Conservation (phyloP, 2,113 vertebrate species). For the Chelonoidis abingdonii region DNA sequence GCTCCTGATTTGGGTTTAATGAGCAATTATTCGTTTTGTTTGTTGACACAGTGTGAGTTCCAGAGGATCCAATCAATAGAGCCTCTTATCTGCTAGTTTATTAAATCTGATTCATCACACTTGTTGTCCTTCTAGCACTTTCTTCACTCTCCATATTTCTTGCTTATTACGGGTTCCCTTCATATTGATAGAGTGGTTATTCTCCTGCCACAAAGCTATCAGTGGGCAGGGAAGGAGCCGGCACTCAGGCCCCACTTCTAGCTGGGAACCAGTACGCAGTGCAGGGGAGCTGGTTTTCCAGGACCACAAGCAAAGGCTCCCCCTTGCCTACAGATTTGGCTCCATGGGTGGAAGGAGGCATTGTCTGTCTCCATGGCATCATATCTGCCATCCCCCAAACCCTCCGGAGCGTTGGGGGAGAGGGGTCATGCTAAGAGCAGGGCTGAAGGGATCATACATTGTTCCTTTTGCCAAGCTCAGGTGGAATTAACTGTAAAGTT, state of each 20-base stretch:
- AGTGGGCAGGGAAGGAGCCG: fast-evolving
- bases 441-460: background rate
- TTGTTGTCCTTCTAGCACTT: fast-evolving
- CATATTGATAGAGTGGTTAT: background rate
- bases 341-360: fast-evolving
- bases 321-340: background rate
- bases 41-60: background rate
- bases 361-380: fast-evolving
- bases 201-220: background rate
- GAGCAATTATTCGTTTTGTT: background rate
- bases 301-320: background rate
- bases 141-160: background rate
- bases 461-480: background rate
- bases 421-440: background rate
- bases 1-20: background rate
- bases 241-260: background rate
- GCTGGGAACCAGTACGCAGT: too few species aligned
- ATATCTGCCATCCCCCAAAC: background rate
- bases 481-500: background rate
- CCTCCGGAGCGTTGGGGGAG: background rate
- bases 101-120: background rate
- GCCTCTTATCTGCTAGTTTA: background rate
- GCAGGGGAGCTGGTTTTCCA: fast-evolving
- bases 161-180: background rate
- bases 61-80: background rate